A percentile compares a stretch with the other conserved stretches of the same genome.
phyloP scores from a whole-genome alignment of 2,797 vertebrate species.

The Platyrinchus mystaceus region DNA sequence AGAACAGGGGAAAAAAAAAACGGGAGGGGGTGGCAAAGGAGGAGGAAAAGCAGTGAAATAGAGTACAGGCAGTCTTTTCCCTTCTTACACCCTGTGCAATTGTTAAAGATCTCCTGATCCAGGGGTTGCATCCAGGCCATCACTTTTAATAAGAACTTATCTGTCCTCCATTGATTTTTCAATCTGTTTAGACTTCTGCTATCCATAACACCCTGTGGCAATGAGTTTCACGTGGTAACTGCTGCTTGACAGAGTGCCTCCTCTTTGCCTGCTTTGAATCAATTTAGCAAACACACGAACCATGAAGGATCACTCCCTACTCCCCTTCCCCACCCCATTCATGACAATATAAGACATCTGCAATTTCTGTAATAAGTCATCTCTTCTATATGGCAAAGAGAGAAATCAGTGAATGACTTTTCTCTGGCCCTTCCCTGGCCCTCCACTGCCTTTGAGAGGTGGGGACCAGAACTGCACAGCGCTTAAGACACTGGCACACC shows the following conservation, averaged over 20 bases:
- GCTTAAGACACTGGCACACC: not conserved
- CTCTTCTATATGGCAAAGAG: not conserved
- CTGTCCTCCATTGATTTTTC: slow-evolving; percentile 50
- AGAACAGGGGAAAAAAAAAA: not conserved
- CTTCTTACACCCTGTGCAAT: not conserved
- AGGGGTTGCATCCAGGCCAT: slow-evolving; percentile 32
- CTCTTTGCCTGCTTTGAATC: slow-evolving; percentile 21
- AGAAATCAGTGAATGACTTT: not conserved
- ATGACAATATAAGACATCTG: not conserved
- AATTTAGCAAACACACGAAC: not conserved
- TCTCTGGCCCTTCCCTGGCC: not conserved
- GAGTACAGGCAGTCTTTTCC: not conserved
- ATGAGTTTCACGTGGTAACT: slow-evolving; percentile 24
- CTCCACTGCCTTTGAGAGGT: not conserved
- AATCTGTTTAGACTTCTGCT: slow-evolving; percentile 55
- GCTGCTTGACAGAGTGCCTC: not conserved
- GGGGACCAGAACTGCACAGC: not conserved
- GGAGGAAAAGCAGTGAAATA: not conserved
- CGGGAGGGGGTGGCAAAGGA: not conserved
- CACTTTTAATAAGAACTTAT: slow-evolving; percentile 54
- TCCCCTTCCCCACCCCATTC: not conserved
- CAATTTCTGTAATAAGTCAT: not conserved
- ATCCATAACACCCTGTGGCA: slow-evolving; percentile 42
- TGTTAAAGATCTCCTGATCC: slow-evolving; percentile 32
- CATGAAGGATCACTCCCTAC: not conserved